These are phyloP conservation scores for Silurus glanis DNA, from an alignment of 2,113 vertebrate species.

Conservation along the genomic window DNA sequence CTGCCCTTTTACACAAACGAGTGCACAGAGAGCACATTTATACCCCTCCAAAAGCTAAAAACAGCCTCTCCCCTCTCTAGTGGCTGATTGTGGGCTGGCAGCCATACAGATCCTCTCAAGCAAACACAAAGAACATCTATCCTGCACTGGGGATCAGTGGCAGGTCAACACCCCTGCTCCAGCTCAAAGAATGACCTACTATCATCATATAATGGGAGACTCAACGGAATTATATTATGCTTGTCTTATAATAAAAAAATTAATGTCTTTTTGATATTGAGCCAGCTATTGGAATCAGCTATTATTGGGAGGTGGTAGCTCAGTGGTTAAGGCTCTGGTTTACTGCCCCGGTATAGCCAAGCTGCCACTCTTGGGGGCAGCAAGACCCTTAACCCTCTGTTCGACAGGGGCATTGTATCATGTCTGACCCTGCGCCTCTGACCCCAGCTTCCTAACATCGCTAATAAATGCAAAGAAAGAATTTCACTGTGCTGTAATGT, in stretches of 20 bases:
- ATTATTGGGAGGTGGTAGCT: too few relatives aligned
- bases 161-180: neutral
- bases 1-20: slow-evolving; percentile 5
- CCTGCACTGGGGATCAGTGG: neutral
- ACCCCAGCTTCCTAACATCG: too few relatives aligned
- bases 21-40: slow-evolving; percentile 31
- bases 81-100: slow-evolving; percentile 23
- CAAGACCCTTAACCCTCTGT: too few relatives aligned
- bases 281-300: neutral
- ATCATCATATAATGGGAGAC: neutral
- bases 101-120: slow-evolving; percentile 33
- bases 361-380: too few relatives aligned
- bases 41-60: slow-evolving; percentile 30
- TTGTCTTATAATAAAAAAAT: neutral
- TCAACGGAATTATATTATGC: neutral
- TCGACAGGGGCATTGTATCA: too few relatives aligned
- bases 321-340: too few relatives aligned
- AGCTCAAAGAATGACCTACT: neutral
- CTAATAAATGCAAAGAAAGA: too few relatives aligned
- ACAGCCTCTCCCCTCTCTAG: slow-evolving; percentile 29
- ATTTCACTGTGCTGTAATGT: too few relatives aligned
- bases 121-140: slow-evolving; percentile 50
- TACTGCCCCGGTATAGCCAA: too few relatives aligned
- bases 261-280: neutral
- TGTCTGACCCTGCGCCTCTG: too few relatives aligned